phyloP scores from a whole-genome alignment of 2,113 vertebrate genomes.

The Hepsetus odoe region DNA sequence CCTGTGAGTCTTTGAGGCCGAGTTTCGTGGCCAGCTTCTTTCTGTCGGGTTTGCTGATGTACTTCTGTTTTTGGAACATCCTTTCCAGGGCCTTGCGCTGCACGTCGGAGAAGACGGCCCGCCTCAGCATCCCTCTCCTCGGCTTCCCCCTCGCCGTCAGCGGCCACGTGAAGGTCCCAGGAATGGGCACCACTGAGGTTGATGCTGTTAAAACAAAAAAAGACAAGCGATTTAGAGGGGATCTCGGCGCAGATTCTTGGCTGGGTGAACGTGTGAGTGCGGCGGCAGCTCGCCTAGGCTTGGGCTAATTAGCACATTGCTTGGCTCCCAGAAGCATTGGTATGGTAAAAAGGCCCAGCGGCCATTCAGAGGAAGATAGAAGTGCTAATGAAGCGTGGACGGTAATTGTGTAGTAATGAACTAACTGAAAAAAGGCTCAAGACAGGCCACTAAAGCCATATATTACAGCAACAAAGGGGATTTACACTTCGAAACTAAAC shows the following conservation, averaged over 20 bases:
- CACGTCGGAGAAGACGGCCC: constrained; percentile 95
- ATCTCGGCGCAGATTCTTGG: constrained; percentile 53
- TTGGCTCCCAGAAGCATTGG: constrained; percentile 82
- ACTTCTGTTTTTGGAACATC: constrained; percentile 99
- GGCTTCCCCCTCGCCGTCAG: constrained; percentile 90
- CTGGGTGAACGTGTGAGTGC: constrained; percentile 68
- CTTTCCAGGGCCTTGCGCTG: constrained; percentile 95
- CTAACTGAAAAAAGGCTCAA: constrained; percentile 96
- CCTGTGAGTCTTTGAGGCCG: constrained; percentile 96
- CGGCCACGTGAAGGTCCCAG: constrained; percentile 95
- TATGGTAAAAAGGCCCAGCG: constrained; percentile 87
- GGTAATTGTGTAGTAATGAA: constrained; percentile 99
- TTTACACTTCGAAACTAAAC: constrained; percentile 94
- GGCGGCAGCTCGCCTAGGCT: constrained; percentile 82
- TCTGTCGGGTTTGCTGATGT: constrained; percentile 97
- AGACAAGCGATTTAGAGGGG: constrained; percentile 32
- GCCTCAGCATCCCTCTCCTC: constrained; percentile 91
- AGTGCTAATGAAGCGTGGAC: constrained; percentile 97
- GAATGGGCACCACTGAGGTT: constrained; percentile 90
- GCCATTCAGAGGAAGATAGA: constrained; percentile 83
- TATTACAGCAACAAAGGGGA: constrained; percentile 91
- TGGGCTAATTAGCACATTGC: constrained; percentile 87
- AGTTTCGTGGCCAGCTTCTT: constrained; percentile 93
- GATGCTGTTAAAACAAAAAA: constrained; percentile 72
- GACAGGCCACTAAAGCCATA: constrained; percentile 92